These are phyloP conservation scores for Pseudomyrmex dendroicus DNA, from an alignment of 1,140 invertebrate genomes.

Conservation along the genomic window DNA sequence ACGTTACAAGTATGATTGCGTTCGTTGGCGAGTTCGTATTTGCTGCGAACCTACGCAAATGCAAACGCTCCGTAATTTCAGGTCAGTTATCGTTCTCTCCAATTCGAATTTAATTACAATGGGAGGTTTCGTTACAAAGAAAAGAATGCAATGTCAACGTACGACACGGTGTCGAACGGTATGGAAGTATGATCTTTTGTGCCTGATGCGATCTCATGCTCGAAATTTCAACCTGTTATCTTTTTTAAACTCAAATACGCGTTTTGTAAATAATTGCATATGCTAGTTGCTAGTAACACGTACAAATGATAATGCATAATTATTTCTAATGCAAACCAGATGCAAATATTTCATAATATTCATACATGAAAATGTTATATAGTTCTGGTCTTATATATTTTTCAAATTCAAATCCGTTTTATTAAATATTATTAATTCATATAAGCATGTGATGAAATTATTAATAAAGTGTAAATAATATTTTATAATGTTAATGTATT, in stretches of 20 bases:
- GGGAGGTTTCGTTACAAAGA: slow-evolving; percentile 56
- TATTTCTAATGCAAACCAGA: slow-evolving; percentile 13
- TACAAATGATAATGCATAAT: slow-evolving; percentile 5
- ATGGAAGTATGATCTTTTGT: slow-evolving; percentile 10
- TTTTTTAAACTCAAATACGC: slow-evolving; percentile 18
- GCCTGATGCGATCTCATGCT: no score
- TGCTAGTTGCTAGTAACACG: not conserved
- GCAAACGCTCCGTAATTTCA: slow-evolving; percentile 79
- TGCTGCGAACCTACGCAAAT: slow-evolving; percentile 77
- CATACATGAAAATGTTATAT: not conserved
- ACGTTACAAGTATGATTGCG: slow-evolving; percentile 73
- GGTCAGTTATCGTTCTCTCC: slow-evolving; percentile 80
- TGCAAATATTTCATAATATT: not conserved
- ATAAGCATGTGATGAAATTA: no score
- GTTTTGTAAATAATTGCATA: not conserved
- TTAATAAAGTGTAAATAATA: slow-evolving; percentile 38
- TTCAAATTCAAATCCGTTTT: slow-evolving; percentile 48
- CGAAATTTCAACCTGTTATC: not conserved
- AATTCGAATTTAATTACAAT: slow-evolving; percentile 74
- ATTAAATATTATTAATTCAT: slow-evolving; percentile 32
- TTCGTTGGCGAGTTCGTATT: slow-evolving; percentile 73
- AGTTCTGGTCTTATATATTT: not conserved
- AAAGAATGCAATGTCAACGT: slow-evolving; percentile 25
- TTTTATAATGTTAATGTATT: slow-evolving; percentile 47
- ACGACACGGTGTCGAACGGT: slow-evolving; percentile 3